Conservation (phyloP, 2,113 vertebrate species). For the Lathamus discolor region DNA sequence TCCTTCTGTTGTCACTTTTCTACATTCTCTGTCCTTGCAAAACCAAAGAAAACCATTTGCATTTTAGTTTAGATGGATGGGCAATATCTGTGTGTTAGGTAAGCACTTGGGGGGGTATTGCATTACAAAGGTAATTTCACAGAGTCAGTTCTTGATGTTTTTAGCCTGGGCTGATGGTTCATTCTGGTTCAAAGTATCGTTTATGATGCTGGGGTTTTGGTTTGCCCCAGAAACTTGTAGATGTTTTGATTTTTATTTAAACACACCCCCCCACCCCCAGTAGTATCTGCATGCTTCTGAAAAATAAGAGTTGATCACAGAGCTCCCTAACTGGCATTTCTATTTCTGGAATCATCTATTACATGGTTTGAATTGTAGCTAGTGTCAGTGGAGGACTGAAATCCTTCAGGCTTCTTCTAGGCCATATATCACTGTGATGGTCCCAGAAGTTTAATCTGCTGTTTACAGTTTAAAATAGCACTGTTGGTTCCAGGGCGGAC, state of each 20-base stretch:
- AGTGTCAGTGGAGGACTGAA: background rate
- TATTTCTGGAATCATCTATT: background rate
- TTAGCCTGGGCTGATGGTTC: background rate
- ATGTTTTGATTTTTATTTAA: too few species aligned
- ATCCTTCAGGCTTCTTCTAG: background rate
- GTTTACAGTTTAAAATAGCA: background rate
- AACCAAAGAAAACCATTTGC: accelerated
- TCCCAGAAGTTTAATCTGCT: background rate
- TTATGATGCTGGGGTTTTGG: background rate
- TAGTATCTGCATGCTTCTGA: background rate
- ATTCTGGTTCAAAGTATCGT: background rate
- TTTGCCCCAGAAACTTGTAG: background rate
- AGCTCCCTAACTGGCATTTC: background rate
- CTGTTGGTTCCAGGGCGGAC: background rate
- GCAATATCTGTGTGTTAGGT: background rate
- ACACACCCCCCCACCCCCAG: too few species aligned
- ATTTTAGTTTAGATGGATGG: background rate
- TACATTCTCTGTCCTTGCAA: background rate
- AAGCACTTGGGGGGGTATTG: background rate
- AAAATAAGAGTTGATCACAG: background rate
- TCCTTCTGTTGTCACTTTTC: background rate
- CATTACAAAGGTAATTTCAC: background rate
- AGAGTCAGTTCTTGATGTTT: accelerated
- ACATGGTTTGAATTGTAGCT: accelerated
- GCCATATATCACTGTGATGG: background rate